phyloP scores from a whole-genome alignment of 2,888 invertebrate species.

The Melieria crassipennis region DNA sequence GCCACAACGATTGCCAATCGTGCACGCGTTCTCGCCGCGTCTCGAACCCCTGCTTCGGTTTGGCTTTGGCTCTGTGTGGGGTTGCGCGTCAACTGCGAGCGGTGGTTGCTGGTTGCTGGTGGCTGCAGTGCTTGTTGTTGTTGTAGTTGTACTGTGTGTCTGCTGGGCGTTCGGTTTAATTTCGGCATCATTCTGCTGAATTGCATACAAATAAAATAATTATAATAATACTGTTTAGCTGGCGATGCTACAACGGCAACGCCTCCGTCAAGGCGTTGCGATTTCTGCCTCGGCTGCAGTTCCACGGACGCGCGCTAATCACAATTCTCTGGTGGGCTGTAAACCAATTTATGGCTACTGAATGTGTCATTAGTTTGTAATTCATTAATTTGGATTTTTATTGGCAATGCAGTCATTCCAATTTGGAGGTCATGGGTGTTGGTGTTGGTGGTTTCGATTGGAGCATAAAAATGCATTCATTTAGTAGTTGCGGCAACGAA shows the following conservation, averaged over 20 bases:
- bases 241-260: too few relatives aligned
- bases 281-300: not conserved
- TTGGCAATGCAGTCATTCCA: conserved; percentile 22
- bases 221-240: conserved; percentile 38
- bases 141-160: too few relatives aligned
- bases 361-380: conserved; percentile 43
- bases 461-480: too few relatives aligned
- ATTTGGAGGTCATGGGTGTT: too few relatives aligned
- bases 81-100: not conserved
- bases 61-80: not conserved
- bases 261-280: not conserved
- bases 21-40: not conserved
- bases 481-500: too few relatives aligned
- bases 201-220: conserved; percentile 45
- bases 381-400: conserved; percentile 40
- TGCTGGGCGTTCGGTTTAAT: conserved; percentile 13
- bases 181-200: conserved; percentile 29
- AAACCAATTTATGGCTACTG: conserved; percentile 47
- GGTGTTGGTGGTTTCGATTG: too few relatives aligned
- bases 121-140: too few relatives aligned
- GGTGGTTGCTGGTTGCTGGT: too few relatives aligned
- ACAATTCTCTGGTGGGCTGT: conserved; percentile 49
- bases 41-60: not conserved
- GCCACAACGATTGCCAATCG: not conserved
- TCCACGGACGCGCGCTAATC: conserved; percentile 39